Base-by-base conservation (phyloP, 2,888 invertebrate genomes). In the Hirtodrosophila confusa region DNA sequence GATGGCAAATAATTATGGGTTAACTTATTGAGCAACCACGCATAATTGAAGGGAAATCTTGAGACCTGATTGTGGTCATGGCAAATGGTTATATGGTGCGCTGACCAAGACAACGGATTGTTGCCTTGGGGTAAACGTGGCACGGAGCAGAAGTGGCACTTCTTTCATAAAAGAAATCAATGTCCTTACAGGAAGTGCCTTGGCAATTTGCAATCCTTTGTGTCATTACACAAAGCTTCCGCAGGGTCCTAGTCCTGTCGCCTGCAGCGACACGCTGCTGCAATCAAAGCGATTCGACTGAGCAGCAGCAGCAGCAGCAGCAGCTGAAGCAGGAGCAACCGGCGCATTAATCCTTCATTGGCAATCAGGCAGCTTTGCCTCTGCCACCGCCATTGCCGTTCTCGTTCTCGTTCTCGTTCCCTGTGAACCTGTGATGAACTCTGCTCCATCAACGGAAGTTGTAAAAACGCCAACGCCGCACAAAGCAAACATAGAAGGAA, bases 171-270 rank as follows among this genome's bases (percentile, higher is more conserved):
- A 64, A 76, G 69, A 69, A 74, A 85, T 85, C 82, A 77, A 85
- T 82, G 82, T 80, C 82, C 71, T 76, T 69, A 65, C 80, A 85
- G 82, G 82, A 89, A 85, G 75, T 82, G 69, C 82, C 75, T 73
- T 82, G 88, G 80, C 89, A 90, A 90, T 89, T 89, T 88, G 75
- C 75, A 88, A 82, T 87, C 89, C 89, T 90, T 90, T 90, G 90
- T 88, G 78, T 89, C 89, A 90, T 90, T 90, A 90, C 88, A 86
- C 80, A 87, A 63, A 66, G 82, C 84, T 89, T 90, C 89, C 89
- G 89, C 67, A 63, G 53, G 55, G 63, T 57, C 64, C 64, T 63
- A 50, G 39, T 33, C 45, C 40, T 70, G 71, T 70, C 62, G 83
- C 84, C 83, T 78, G 78, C 83, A 86, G 76, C 80, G 65, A 74